Conservation (phyloP, 1,140 invertebrate species). For the Ladona fulva region DNA sequence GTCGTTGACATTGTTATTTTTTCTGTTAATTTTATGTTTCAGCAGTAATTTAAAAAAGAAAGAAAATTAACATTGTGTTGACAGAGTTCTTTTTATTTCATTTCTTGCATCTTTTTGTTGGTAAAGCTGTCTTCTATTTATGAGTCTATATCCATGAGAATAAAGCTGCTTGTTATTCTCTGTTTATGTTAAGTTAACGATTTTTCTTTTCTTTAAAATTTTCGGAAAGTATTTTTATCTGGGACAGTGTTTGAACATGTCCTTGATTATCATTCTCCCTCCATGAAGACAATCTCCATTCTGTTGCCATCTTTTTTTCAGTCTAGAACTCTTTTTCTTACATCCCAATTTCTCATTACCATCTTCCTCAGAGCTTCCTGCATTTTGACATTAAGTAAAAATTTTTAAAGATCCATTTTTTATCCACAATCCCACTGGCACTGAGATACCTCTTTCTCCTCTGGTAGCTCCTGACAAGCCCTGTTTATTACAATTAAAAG, state of each 20-base stretch:
- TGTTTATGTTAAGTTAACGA: neutral
- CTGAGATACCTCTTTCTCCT: neutral
- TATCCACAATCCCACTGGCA: neutral
- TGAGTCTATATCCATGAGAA: neutral
- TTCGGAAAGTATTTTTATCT: neutral
- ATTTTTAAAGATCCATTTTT: neutral
- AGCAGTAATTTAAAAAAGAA: neutral
- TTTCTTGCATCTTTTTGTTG: neutral
- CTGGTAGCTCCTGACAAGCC: neutral
- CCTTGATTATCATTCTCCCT: neutral
- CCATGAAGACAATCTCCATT: neutral
- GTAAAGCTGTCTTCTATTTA: slow-evolving; percentile 8
- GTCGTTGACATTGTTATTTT: slow-evolving; percentile 2
- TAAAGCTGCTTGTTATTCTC: neutral
- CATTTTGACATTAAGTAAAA: neutral
- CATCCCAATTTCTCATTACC: neutral
- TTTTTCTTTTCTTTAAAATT: neutral
- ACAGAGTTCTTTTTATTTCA: neutral
- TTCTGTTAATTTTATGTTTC: slow-evolving; percentile 10
- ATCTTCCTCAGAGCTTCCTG: neutral
- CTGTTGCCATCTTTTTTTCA: neutral
- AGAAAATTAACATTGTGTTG: neutral
- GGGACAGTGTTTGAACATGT: neutral
- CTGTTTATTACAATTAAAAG: neutral
- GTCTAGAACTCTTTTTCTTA: neutral